phyloP scores from a whole-genome alignment of 2,888 invertebrate species.

The Spicauda simplicius region DNA sequence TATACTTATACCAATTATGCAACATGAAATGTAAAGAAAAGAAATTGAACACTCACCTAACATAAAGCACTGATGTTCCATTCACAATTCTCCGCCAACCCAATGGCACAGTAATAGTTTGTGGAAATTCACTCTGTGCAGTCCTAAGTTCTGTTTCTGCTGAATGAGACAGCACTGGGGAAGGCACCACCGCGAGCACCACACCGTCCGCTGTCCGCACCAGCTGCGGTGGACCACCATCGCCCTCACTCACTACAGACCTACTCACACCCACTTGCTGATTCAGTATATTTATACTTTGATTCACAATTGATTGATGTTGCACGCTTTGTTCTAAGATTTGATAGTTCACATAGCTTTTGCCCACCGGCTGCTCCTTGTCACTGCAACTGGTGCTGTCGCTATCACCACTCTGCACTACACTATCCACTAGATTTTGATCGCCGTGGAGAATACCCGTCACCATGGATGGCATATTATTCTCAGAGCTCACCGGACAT shows the following conservation, averaged over 20 bases:
- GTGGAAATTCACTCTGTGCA: conserved; percentile 69
- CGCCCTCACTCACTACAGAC: conserved; percentile 68
- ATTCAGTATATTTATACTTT: conserved; percentile 81
- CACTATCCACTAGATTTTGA: conserved; percentile 70
- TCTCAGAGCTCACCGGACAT: conserved; percentile 62
- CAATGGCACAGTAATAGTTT: conserved; percentile 76
- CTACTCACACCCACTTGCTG: conserved; percentile 78
- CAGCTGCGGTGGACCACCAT: conserved; percentile 67
- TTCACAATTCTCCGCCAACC: conserved; percentile 80
- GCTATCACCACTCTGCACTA: conserved; percentile 60
- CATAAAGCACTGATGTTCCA: conserved; percentile 67
- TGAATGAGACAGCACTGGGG: conserved; percentile 56
- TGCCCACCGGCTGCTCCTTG: conserved; percentile 67
- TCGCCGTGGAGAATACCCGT: conserved; percentile 60
- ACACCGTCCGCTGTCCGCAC: conserved; percentile 79
- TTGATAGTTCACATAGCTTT: conserved; percentile 81
- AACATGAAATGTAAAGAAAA: too few species aligned
- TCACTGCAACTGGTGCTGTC: conserved; percentile 68
- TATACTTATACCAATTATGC: too few species aligned
- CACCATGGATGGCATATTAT: conserved; percentile 67
- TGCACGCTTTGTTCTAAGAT: conserved; percentile 82
- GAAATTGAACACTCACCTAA: conserved; percentile 39
- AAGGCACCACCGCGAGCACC: conserved; percentile 75
- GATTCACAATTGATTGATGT: conserved; percentile 81
- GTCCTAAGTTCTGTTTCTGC: conserved; percentile 63